phyloP scores from a whole-genome alignment of 2,797 vertebrate species.

The Lacerta agilis region DNA sequence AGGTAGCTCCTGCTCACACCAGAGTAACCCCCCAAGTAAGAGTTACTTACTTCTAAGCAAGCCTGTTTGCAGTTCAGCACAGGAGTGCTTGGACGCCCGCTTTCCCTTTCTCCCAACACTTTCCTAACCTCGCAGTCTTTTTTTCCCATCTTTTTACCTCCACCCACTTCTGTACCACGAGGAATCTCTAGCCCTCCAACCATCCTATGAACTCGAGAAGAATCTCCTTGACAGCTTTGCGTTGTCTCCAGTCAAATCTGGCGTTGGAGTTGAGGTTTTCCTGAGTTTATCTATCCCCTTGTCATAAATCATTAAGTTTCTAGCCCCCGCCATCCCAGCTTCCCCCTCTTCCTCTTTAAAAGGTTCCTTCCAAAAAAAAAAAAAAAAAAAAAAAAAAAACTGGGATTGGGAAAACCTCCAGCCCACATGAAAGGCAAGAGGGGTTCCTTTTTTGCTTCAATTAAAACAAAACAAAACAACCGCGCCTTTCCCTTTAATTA shows the following conservation, averaged over 20 bases:
- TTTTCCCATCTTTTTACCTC: background rate
- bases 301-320: constrained; percentile 62
- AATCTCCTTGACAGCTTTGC: constrained; percentile 40
- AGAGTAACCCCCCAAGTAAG: background rate
- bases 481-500: constrained; percentile 61
- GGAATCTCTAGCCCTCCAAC: background rate
- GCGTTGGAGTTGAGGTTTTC: constrained; percentile 55
- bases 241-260: constrained; percentile 51
- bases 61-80: background rate
- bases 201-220: constrained; percentile 34
- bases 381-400: background rate
- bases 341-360: constrained; percentile 46
- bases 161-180: background rate
- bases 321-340: constrained; percentile 2
- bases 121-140: too few species aligned
- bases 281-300: constrained; percentile 63
- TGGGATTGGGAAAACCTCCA: constrained; percentile 26
- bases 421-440: constrained; percentile 8
- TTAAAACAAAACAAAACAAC: background rate
- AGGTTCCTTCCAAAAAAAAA: constrained; percentile 58
- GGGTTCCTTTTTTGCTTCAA: background rate
- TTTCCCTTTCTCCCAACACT: background rate
- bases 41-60: background rate
- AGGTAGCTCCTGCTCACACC: background rate
- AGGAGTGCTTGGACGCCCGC: background rate